Percentiles rank a stretch among this genome's conserved stretches.
These are phyloP conservation scores for Gisinianus flammeolus DNA, from an alignment of 2,888 invertebrate species.

Conservation along the genomic window DNA sequence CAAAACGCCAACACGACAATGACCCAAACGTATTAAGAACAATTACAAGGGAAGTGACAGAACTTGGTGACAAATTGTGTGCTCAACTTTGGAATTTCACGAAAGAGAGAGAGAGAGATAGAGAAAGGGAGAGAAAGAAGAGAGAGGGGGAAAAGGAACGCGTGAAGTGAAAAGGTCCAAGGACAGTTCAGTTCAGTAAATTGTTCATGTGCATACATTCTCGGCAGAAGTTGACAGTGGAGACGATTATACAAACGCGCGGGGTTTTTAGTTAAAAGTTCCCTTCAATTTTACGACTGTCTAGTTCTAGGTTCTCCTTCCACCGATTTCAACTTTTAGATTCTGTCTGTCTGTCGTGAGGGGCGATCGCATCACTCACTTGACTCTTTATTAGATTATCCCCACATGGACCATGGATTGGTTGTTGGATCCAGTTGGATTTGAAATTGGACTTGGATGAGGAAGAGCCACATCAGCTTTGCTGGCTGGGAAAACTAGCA, in stretches of 20 bases:
- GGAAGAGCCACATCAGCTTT: not conserved
- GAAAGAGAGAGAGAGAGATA: not conserved
- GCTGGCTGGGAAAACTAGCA: not conserved
- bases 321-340: slow-evolving; percentile 26
- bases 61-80: slow-evolving; percentile 12
- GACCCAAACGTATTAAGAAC: slow-evolving; percentile 20
- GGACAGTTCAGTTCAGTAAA: too few relatives aligned
- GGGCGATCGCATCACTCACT: slow-evolving; percentile 24
- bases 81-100: not conserved
- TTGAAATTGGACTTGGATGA: too few relatives aligned
- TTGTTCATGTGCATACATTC: not conserved
- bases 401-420: slow-evolving; percentile 36
- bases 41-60: slow-evolving; percentile 8
- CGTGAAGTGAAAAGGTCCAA: not conserved
- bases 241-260: not conserved
- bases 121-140: not conserved
- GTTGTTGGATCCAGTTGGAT: too few relatives aligned
- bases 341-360: slow-evolving; percentile 7
- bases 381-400: slow-evolving; percentile 43
- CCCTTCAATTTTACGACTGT: slow-evolving; percentile 28
- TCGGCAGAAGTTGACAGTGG: slow-evolving; percentile 7
- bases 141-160: not conserved
- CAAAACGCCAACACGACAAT: too few relatives aligned
- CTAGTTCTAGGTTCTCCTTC: too few relatives aligned
- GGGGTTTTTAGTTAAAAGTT: slow-evolving; percentile 29